Evolutionary conservation across 2,888 invertebrate genomes (phyloP).

Genomic region (Neoaliturus tenellus): DNA sequence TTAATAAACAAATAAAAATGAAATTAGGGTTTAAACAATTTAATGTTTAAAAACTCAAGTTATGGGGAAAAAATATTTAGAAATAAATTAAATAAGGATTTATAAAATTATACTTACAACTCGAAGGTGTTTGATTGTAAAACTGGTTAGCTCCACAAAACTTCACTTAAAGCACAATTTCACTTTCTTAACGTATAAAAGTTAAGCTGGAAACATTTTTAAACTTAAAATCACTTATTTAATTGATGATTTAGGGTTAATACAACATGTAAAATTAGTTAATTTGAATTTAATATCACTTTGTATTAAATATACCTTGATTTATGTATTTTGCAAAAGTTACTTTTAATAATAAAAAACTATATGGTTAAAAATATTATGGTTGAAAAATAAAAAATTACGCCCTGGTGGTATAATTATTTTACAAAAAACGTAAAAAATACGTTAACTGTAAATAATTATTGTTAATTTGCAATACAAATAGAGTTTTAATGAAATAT

Average conservation of each 20-base stretch:
- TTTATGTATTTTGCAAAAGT: not conserved
- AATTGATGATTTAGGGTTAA: not conserved
- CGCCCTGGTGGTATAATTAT: not conserved
- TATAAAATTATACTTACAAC: conserved; percentile 41
- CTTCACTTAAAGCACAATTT: conserved; percentile 34
- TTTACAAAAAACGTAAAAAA: not conserved
- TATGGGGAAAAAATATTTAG: not conserved
- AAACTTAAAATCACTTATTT: not conserved
- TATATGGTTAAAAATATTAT: not conserved
- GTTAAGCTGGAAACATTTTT: conserved; percentile 26
- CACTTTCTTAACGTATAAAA: conserved; percentile 18
- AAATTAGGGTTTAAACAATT: not conserved
- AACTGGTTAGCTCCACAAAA: conserved; percentile 31
- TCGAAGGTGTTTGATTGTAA: conserved; percentile 1
- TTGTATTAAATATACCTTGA: not conserved
- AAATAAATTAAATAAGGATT: not conserved
- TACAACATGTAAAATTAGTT: not conserved
- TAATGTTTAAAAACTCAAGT: not conserved
- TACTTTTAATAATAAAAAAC: not conserved
- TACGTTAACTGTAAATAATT: not conserved
- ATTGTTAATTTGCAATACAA: not conserved
- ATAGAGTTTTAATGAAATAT: no score
- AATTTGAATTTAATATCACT: not conserved
- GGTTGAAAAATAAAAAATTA: not conserved
- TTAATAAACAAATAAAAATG: not conserved